Conservation (phyloP, 2,797 vertebrate species). For the Thunnus albacares region DNA sequence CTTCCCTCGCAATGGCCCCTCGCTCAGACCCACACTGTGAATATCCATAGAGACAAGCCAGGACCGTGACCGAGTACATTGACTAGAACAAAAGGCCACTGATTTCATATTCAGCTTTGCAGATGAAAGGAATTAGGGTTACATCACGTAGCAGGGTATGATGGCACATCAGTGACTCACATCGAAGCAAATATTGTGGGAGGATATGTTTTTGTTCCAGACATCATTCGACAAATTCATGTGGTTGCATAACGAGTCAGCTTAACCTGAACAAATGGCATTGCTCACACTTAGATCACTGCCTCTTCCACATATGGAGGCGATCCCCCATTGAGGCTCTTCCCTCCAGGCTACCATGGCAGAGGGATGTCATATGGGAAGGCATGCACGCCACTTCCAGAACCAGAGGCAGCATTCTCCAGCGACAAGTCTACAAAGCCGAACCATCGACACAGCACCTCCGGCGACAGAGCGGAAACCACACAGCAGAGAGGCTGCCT, state of each 20-base stretch:
- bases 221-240: conserved; percentile 56
- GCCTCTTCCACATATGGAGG: conserved; percentile 45
- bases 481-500: conserved; percentile 39
- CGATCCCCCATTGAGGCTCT: conserved; percentile 41
- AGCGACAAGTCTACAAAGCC: conserved; percentile 56
- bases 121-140: conserved; percentile 63
- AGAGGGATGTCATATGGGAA: conserved; percentile 57
- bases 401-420: conserved; percentile 47
- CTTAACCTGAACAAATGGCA: conserved; percentile 66
- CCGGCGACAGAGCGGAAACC: conserved; percentile 50
- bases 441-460: conserved; percentile 59
- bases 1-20: conserved; percentile 40
- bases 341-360: conserved; percentile 54
- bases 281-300: conserved; percentile 53
- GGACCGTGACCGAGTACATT: conserved; percentile 57
- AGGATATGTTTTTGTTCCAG: conserved; percentile 53
- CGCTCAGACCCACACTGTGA: conserved; percentile 46
- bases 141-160: conserved; percentile 53
- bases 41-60: conserved; percentile 57
- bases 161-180: conserved; percentile 67
- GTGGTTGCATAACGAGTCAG: conserved; percentile 64
- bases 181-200: conserved; percentile 57
- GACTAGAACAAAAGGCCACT: conserved; percentile 63
- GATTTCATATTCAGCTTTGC: conserved; percentile 60
- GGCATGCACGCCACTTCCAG: conserved; percentile 47